Evolutionary conservation across 2,888 invertebrate species (phyloP).

Genomic region (Eupelmus urozonus): DNA sequence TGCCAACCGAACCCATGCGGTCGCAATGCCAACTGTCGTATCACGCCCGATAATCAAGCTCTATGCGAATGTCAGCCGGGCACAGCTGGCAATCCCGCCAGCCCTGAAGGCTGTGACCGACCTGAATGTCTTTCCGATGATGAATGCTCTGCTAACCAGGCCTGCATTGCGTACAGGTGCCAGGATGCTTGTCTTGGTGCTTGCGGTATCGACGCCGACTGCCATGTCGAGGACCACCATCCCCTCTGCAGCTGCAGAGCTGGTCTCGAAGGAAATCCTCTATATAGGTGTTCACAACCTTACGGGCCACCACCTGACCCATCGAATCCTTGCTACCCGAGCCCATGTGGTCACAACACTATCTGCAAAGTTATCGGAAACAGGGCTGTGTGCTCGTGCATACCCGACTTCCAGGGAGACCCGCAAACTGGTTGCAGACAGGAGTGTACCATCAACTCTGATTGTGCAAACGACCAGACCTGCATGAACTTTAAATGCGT

Average conservation of each 20-base stretch:
- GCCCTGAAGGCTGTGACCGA: slow-evolving; percentile 85
- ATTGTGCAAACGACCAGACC: slow-evolving; percentile 86
- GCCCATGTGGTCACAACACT: slow-evolving; percentile 89
- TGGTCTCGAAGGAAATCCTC: slow-evolving; percentile 88
- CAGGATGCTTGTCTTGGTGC: slow-evolving; percentile 90
- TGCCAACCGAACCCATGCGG: slow-evolving; percentile 91
- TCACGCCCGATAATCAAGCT: slow-evolving; percentile 84
- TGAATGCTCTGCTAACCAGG: slow-evolving; percentile 85
- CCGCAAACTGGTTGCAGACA: slow-evolving; percentile 87
- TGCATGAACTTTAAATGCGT: slow-evolving; percentile 87
- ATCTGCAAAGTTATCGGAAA: slow-evolving; percentile 85
- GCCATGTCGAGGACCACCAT: slow-evolving; percentile 87
- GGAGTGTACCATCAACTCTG: slow-evolving; percentile 90
- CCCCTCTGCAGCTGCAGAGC: slow-evolving; percentile 88
- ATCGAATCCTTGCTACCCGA: slow-evolving; percentile 84
- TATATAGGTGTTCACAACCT: slow-evolving; percentile 84
- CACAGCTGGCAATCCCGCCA: slow-evolving; percentile 87
- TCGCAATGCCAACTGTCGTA: slow-evolving; percentile 85
- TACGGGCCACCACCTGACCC: slow-evolving; percentile 79
- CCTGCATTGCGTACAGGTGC: slow-evolving; percentile 89
- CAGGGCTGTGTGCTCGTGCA: slow-evolving; percentile 87
- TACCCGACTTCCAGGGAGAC: slow-evolving; percentile 87
- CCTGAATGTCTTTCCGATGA: slow-evolving; percentile 89
- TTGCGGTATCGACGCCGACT: slow-evolving; percentile 87
- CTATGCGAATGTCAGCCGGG: slow-evolving; percentile 87